These are phyloP conservation scores for Aix galericulata DNA, from an alignment of 2,113 vertebrate genomes.

Conservation along the genomic window DNA sequence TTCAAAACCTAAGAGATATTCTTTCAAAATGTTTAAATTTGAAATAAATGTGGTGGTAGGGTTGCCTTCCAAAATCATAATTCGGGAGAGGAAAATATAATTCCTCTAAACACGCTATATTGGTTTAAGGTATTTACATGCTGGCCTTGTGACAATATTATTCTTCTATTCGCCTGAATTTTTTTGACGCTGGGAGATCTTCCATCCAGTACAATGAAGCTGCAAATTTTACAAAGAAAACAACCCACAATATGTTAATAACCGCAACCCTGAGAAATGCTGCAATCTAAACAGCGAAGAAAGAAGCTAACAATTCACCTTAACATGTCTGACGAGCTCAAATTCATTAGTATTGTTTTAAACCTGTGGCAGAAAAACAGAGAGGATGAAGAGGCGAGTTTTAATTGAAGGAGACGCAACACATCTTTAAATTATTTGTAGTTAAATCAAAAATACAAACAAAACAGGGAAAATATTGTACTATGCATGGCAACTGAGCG, in stretches of 20 bases:
- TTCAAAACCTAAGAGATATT: constrained; percentile 10
- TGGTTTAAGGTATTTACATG: constrained; percentile 56
- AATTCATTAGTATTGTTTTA: background rate
- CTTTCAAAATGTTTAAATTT: constrained; percentile 46
- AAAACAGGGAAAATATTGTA: constrained; percentile 21
- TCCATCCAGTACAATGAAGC: background rate
- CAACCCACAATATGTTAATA: background rate
- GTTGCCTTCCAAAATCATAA: constrained; percentile 46
- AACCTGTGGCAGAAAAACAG: background rate
- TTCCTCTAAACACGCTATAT: constrained; percentile 33
- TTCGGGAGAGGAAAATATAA: constrained; percentile 41
- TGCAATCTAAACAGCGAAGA: background rate
- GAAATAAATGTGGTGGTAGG: constrained; percentile 30
- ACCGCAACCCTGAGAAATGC: background rate
- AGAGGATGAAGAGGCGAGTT: background rate
- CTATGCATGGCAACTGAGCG: background rate
- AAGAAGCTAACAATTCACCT: background rate
- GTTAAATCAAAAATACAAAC: constrained; percentile 73
- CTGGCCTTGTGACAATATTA: constrained; percentile 47
- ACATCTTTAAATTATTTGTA: constrained; percentile 76
- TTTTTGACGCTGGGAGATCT: background rate
- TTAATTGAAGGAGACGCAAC: constrained; percentile 64
- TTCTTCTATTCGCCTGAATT: constrained; percentile 19
- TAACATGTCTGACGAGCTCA: background rate
- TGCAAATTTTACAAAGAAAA: background rate